Conservation (phyloP, 2,113 vertebrate genomes). For the Atlantisia rogersi region DNA sequence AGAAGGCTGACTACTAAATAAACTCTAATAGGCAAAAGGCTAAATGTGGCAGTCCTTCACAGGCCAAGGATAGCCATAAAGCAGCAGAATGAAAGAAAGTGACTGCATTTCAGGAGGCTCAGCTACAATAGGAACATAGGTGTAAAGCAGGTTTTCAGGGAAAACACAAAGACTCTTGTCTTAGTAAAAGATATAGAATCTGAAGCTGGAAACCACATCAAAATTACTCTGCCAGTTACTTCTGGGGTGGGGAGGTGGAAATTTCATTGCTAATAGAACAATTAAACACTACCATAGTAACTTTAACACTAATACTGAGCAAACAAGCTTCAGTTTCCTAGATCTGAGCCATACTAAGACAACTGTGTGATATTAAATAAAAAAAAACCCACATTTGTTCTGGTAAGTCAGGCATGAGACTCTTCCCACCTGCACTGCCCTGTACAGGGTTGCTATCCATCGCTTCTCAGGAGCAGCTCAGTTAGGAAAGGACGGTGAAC, state of each 20-base stretch:
- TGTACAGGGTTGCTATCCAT: not conserved
- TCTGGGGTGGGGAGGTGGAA: not conserved
- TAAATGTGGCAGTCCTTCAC: not conserved
- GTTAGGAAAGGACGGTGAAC: not conserved
- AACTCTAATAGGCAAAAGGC: not conserved
- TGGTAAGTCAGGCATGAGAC: not conserved
- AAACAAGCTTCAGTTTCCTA: not conserved
- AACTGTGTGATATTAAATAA: not conserved
- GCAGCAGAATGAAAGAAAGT: not conserved
- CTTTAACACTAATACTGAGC: not conserved
- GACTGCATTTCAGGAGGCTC: not conserved
- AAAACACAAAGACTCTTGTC: not conserved
- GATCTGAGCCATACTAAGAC: not conserved
- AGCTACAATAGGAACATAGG: not conserved
- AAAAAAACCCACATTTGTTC: accelerated
- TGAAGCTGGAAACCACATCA: not conserved
- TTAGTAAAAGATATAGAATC: not conserved
- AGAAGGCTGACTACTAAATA: not conserved
- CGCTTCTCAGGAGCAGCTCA: not conserved
- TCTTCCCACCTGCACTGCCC: not conserved
- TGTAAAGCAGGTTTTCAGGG: not conserved
- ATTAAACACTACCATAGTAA: not conserved
- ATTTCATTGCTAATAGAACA: not conserved
- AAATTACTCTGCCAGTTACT: not conserved
- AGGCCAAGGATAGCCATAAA: not conserved